Evolutionary conservation across 2,113 vertebrate genomes (phyloP), one percentile per base, ranked within the genome.

Genomic region (Origma solitaria): DNA sequence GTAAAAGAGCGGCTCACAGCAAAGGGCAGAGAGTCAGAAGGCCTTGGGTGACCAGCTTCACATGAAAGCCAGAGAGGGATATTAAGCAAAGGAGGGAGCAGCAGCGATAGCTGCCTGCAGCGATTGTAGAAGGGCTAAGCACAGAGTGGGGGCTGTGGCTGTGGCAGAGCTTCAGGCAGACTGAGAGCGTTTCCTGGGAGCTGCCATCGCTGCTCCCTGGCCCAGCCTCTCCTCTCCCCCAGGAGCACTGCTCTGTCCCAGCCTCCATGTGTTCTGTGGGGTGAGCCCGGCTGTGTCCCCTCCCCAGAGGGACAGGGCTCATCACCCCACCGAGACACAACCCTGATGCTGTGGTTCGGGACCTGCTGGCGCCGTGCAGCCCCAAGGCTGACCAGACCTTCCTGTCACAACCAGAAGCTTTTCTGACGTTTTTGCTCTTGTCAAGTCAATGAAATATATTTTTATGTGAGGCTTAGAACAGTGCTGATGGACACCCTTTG

Each of bases 81-180:
- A 68, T 77, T n/a, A 60, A 71, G 57, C 3, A 6, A 51, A 51
- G 42, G 44, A 54, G 58, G 47, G 60, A 51, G 75, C 54, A 69
- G 38, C 3, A 2, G 17, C 3, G 3, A 53, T 1, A 13, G 73
- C 47, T 87, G 73, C 78, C 47, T 87, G 78, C n/a, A 16, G 16
- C 0, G 11, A 4, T 30, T n/a, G 45, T 21, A 37, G 51, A 62
- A 19, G 37, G 40, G 61, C 56, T 40, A 11, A 15, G 15, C 1
- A 7, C 23, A 31, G 40, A n/a, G 21, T 2, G 6, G 16, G 28
- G 19, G 13, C 64, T 62, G 37, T 1, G 19, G 13, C 58, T 62
- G 28, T 1, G 65, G 33, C 40, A 0, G 0, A 12, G 10, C 31
- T 17, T 10, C 35, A 23, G 62, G 57, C 49, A 42, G 64, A 44